phyloP scores from a whole-genome alignment of 2,113 vertebrate species.

The Pycnonotus jocosus region DNA sequence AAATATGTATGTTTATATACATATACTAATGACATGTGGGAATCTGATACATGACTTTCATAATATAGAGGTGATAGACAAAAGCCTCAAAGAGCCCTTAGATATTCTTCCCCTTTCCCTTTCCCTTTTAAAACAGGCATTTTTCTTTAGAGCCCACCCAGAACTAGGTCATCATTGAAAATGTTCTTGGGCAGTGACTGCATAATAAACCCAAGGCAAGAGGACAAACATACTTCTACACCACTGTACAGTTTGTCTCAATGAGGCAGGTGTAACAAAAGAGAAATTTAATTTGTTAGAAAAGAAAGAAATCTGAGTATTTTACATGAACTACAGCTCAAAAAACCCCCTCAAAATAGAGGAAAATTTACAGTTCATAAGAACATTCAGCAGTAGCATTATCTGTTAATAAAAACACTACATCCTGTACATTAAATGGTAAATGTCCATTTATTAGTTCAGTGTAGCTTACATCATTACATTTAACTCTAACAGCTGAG shows the following conservation, averaged over 20 bases:
- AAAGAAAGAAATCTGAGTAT: background rate
- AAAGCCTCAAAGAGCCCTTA: background rate
- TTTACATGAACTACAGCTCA: background rate
- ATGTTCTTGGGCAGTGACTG: background rate
- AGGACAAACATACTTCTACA: background rate
- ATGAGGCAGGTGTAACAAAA: background rate
- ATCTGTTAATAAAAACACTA: background rate
- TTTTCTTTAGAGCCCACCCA: background rate
- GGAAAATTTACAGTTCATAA: background rate
- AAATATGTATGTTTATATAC: constrained; percentile 30
- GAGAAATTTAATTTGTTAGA: background rate
- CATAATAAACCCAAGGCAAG: background rate
- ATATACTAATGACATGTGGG: constrained; percentile 28
- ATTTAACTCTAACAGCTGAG: background rate
- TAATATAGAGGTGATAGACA: background rate
- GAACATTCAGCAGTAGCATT: background rate
- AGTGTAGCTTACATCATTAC: background rate
- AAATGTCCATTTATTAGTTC: background rate
- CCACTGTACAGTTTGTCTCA: background rate
- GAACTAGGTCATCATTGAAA: background rate
- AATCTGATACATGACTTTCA: constrained; percentile 4
- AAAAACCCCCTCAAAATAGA: background rate
- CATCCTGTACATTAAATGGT: background rate
- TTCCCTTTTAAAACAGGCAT: background rate
- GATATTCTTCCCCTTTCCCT: background rate